These are phyloP conservation scores for Pollenia angustigena DNA, from an alignment of 2,888 invertebrate genomes.

Conservation along the genomic window DNA sequence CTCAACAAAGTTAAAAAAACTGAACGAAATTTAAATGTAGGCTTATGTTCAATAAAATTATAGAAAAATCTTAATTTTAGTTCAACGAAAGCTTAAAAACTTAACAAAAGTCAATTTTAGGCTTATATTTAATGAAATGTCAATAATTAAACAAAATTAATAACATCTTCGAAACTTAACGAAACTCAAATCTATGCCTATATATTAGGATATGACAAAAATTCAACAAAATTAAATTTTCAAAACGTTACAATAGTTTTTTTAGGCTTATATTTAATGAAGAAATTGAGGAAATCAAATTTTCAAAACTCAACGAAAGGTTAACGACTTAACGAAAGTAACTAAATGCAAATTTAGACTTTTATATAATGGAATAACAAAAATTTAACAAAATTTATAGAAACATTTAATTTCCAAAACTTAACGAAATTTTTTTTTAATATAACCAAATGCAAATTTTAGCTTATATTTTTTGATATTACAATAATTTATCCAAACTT, in stretches of 20 bases:
- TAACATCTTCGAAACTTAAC: neutral
- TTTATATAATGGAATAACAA: neutral
- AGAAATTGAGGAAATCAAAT: neutral
- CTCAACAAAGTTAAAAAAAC: too few species aligned
- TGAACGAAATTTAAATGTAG: too few species aligned
- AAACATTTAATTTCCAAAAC: neutral
- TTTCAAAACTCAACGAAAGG: neutral
- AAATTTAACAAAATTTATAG: neutral
- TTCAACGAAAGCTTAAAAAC: neutral
- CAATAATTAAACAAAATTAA: neutral
- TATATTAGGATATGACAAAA: too few species aligned
- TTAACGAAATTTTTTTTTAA: neutral
- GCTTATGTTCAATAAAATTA: too few species aligned
- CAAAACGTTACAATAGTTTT: neutral
- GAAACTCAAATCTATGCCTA: neutral
- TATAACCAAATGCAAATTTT: too few species aligned
- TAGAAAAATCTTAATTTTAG: neutral
- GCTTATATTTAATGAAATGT: neutral
- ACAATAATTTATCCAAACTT: too few species aligned
- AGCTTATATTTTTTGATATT: too few species aligned
- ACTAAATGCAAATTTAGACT: too few species aligned
- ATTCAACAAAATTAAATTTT: neutral
- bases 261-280: neutral
- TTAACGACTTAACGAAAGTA: conserved; percentile 5
- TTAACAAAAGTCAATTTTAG: too few species aligned